These are phyloP conservation scores for Lamellibrachia satsuma DNA, from an alignment of 2,888 invertebrate species.

Conservation along the genomic window DNA sequence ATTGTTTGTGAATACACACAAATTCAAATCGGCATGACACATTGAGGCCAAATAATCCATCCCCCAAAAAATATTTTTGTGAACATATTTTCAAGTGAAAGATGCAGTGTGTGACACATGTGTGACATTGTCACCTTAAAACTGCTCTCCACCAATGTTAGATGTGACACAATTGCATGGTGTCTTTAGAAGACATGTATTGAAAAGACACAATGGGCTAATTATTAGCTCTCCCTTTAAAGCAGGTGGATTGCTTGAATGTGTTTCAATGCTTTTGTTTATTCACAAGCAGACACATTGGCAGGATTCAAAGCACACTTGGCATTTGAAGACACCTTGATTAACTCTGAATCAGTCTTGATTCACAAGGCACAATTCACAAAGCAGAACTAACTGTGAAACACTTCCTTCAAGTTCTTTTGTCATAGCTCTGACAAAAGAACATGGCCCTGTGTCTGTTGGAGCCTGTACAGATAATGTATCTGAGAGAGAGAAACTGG, in stretches of 20 bases:
- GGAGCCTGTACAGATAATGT: neutral
- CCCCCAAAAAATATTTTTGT: neutral
- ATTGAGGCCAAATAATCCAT: neutral
- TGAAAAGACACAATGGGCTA: neutral
- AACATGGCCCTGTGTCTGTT: neutral
- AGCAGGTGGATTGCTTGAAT: neutral
- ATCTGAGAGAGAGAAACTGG: neutral
- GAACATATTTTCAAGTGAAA: neutral
- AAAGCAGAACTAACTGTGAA: neutral
- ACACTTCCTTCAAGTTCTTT: neutral
- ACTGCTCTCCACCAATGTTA: neutral
- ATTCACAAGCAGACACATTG: neutral
- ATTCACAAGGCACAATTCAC: neutral
- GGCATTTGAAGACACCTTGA: neutral
- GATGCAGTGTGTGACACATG: neutral
- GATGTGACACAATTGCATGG: neutral
- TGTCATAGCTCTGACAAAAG: neutral
- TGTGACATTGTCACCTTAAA: neutral
- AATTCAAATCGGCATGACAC: neutral
- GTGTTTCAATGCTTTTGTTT: neutral
- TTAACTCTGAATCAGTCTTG: neutral
- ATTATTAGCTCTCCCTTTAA: neutral
- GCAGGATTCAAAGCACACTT: neutral
- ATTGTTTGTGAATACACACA: neutral
- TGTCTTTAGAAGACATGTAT: neutral